Evolutionary conservation across 30 jellyfish, hydroid and myxozoan species (phyloP).

Genomic region (Chironex yamaguchii): DNA sequence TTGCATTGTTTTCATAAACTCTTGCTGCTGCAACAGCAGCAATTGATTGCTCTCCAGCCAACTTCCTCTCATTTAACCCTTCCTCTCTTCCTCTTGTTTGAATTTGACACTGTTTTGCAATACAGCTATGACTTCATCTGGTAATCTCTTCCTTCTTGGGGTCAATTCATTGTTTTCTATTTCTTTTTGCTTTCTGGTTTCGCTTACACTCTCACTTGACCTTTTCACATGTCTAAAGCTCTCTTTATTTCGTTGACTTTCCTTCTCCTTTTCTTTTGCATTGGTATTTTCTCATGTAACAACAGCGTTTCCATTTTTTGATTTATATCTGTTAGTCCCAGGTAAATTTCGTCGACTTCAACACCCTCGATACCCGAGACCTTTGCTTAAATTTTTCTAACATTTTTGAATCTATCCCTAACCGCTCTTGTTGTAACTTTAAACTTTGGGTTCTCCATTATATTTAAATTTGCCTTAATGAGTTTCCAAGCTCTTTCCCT

Average conservation of each 20-base stretch:
- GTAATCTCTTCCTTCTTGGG: slow-evolving; percentile 23
- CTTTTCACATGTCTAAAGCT: slow-evolving; percentile 17
- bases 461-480: slow-evolving; percentile 40
- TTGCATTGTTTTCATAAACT: slow-evolving; percentile 4
- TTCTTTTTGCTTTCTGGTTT: slow-evolving; percentile 40
- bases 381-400: slow-evolving; percentile 33
- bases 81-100: slow-evolving; percentile 18
- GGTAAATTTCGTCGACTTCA: slow-evolving; percentile 44
- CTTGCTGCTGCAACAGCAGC: slow-evolving; percentile 18
- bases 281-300: slow-evolving; percentile 15
- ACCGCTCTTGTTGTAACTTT: slow-evolving; percentile 65
- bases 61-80: slow-evolving; percentile 36
- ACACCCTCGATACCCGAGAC: slow-evolving; percentile 61
- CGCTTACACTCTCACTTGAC: slow-evolving; percentile 55
- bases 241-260: neutral
- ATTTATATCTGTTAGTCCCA: slow-evolving; percentile 17
- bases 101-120: slow-evolving; percentile 25
- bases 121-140: slow-evolving; percentile 25
- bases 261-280: slow-evolving; percentile 23
- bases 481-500: slow-evolving; percentile 70
- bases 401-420: slow-evolving; percentile 63
- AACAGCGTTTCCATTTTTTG: slow-evolving; percentile 24
- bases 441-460: slow-evolving; percentile 44
- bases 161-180: slow-evolving; percentile 29
- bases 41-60: slow-evolving; percentile 16